These are phyloP conservation scores for Sarcophaga bullata DNA, from an alignment of 1,140 invertebrate species.

Conservation along the genomic window DNA sequence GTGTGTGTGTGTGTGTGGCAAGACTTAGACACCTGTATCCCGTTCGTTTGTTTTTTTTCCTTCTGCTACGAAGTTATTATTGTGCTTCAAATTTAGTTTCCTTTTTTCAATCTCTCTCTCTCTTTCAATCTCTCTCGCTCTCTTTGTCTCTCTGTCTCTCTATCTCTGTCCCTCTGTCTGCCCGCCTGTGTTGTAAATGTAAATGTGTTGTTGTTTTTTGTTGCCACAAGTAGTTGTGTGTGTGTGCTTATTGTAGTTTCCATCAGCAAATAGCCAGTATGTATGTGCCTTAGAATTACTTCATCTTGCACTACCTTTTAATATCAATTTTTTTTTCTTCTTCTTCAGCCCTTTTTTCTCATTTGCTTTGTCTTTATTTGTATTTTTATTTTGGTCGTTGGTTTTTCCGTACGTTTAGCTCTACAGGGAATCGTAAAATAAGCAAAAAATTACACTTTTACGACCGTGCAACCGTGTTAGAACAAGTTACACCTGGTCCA, in stretches of 20 bases:
- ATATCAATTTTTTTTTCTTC: not conserved
- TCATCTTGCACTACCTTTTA: not conserved
- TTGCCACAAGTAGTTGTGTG: no score
- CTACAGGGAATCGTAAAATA: conserved; percentile 33
- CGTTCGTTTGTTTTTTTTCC: not conserved
- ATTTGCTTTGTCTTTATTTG: not conserved
- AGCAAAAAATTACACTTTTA: conserved; percentile 18
- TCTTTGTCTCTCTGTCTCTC: no score
- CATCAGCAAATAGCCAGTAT: not conserved
- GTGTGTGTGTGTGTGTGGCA: not conserved
- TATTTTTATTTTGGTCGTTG: conserved; percentile 9
- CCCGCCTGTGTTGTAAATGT: not conserved
- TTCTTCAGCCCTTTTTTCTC: not conserved
- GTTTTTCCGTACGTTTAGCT: not conserved
- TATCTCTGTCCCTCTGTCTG: no score
- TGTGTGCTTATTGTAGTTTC: not conserved
- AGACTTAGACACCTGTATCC: conserved; percentile 38
- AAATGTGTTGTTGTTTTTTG: conserved; percentile 1
- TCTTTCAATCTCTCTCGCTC: no score
- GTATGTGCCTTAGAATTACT: not conserved
- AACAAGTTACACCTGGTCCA: not conserved
- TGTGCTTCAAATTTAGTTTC: not conserved
- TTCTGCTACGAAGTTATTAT: not conserved
- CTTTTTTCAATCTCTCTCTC: no score
- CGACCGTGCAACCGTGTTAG: not conserved